Conservation (phyloP, 2,888 invertebrate genomes). For the Lamproptera curius region DNA sequence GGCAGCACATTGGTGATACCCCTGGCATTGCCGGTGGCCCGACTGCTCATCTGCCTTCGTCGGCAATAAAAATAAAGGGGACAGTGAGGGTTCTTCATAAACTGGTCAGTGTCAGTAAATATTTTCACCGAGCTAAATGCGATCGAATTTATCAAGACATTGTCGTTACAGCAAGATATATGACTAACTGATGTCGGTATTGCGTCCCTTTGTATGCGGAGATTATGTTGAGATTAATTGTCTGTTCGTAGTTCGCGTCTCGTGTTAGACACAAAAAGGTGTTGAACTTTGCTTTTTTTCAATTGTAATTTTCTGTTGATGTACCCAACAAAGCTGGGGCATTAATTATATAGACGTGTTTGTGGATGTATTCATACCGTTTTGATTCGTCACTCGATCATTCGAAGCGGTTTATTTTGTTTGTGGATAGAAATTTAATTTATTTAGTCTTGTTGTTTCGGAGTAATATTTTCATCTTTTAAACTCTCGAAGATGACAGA, state of each 20-base stretch:
- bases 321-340: background rate
- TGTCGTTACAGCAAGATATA: slow-evolving; percentile 73
- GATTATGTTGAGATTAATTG: slow-evolving; percentile 52
- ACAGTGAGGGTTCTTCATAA: slow-evolving; percentile 36
- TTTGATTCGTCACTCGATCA: too few relatives aligned
- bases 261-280: slow-evolving; percentile 1
- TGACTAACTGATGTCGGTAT: slow-evolving; percentile 56
- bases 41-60: too few relatives aligned
- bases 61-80: too few relatives aligned
- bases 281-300: background rate
- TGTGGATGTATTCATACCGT: background rate
- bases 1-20: too few relatives aligned
- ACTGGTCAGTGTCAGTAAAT: slow-evolving; percentile 55
- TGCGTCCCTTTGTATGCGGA: slow-evolving; percentile 51
- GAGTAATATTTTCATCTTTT: too few relatives aligned
- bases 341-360: background rate
- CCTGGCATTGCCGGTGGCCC: too few relatives aligned
- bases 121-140: slow-evolving; percentile 69
- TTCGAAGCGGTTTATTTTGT: too few relatives aligned
- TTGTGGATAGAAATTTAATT: too few relatives aligned
- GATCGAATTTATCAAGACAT: slow-evolving; percentile 75
- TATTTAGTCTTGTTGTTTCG: too few relatives aligned
- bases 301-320: background rate
- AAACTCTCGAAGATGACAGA: too few relatives aligned
- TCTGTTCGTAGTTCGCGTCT: slow-evolving; percentile 31